Evolutionary conservation across 2,888 invertebrate genomes (phyloP), one percentile per base, ranked within the genome.

Genomic region (Camptogramma bilineatum): DNA sequence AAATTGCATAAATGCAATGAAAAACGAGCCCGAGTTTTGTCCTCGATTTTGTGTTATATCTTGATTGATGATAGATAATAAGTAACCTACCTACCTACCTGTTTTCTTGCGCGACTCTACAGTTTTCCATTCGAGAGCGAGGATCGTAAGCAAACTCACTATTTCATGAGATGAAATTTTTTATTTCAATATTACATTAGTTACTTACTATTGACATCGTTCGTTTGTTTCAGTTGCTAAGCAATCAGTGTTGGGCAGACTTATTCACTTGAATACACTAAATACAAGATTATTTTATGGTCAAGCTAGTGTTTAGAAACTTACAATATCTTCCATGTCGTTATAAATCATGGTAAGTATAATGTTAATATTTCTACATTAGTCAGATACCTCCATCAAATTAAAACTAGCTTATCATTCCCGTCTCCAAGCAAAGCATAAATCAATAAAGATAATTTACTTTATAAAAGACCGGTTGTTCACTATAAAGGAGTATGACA

Each of bases 401-500:
- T n/a, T 19, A 1, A n/a, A 42, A n/a, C 1, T 8, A 52, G 7
- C 9, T 39, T 59, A 59, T 46, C 47, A 46, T 34, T 28, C 16
- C 52, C 34, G 59, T 52, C 59, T 52, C 59, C 52, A 47, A 52
- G 47, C 52, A 34, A 34, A 59, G 3, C 47, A 59, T 52, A 52
- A 59, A 59, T 59, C 59, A 52, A 34, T 59, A 21, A 21, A 18
- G 39, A 52, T 31, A 52, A 28, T 18, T 42, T 31, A 19, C 47
- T 28, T 46, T 31, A 18, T 52, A 52, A 59, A 31, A 52, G 52
- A 34, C 34, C 47, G 44, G 16, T 39, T 57, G 59, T 52, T 31
- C 31, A 18, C 17, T 58, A 44, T 28, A 42, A 17, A 28, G 19
- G 44, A 28, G 34, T 17, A 52, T 31, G n/a, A 28, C 58, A 19